Conservation (phyloP, 2,113 vertebrate species). For the Myrmophylax atrothorax region DNA sequence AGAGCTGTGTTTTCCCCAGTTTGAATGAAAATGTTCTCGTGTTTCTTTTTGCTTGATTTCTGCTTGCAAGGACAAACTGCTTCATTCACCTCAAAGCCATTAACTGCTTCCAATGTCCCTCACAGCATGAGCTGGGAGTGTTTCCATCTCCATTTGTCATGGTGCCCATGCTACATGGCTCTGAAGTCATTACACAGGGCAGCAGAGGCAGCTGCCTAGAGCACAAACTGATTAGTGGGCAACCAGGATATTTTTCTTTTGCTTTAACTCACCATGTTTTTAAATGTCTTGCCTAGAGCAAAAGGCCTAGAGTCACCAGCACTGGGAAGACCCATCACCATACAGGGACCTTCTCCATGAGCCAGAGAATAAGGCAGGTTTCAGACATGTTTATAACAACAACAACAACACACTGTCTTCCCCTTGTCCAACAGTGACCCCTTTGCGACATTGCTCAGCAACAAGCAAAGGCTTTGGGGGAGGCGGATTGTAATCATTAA, state of each 20-base stretch:
- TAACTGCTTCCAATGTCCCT: accelerated
- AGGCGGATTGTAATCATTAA: slow-evolving; percentile 64
- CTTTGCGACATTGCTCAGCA: slow-evolving; percentile 39
- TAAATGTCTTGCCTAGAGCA: background rate
- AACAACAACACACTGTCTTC: background rate
- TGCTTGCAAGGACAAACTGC: background rate
- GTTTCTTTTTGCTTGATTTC: background rate
- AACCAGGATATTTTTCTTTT: background rate
- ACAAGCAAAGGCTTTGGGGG: background rate
- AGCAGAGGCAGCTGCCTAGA: background rate
- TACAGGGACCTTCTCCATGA: background rate
- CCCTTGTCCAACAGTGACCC: slow-evolving; percentile 17
- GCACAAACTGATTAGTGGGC: background rate
- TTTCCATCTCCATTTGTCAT: background rate
- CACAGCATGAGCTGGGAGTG: background rate
- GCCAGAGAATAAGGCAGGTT: background rate
- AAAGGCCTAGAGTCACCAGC: background rate
- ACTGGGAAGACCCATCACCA: background rate
- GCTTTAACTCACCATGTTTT: background rate
- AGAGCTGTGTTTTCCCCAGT: background rate
- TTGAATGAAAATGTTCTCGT: background rate
- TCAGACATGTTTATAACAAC: background rate
- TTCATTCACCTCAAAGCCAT: background rate
- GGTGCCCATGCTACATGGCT: accelerated
- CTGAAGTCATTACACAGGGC: background rate